A percentile compares a stretch with the other conserved stretches of the same genome.
phyloP scores from a whole-genome alignment of 2,797 vertebrate species.

The Semotilus atromaculatus region DNA sequence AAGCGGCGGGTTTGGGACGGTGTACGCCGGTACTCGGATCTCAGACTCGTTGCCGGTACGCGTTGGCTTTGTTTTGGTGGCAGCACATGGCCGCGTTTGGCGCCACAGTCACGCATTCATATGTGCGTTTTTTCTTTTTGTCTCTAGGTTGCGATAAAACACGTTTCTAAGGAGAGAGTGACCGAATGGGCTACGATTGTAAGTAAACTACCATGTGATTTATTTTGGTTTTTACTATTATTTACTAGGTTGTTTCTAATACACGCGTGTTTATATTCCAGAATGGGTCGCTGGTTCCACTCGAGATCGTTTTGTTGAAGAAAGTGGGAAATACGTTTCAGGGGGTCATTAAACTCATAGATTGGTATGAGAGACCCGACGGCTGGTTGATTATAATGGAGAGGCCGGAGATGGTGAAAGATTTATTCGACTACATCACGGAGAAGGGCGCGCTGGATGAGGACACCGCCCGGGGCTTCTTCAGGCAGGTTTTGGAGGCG shows the following conservation, averaged over 20 bases:
- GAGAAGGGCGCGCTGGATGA: slow-evolving; percentile 96
- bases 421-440: slow-evolving; percentile 97
- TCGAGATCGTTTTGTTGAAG: slow-evolving; percentile 93
- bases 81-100: slow-evolving; percentile 57
- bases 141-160: slow-evolving; percentile 91
- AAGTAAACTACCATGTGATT: slow-evolving; percentile 69
- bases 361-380: slow-evolving; percentile 94
- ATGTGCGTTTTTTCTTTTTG: not conserved
- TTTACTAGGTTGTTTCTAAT: not conserved
- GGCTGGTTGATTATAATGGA: slow-evolving; percentile 96
- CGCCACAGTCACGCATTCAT: slow-evolving; percentile 39
- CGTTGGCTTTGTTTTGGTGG: slow-evolving; percentile 57
- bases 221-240: not conserved
- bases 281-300: slow-evolving; percentile 89
- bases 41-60: slow-evolving; percentile 94
- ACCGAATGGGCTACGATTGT: slow-evolving; percentile 93
- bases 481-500: slow-evolving; percentile 93
- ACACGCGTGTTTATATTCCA: slow-evolving; percentile 56
- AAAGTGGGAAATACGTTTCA: slow-evolving; percentile 93
- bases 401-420: slow-evolving; percentile 92
- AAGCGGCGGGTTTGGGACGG: slow-evolving; percentile 94
- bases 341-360: slow-evolving; percentile 93
- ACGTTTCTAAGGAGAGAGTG: slow-evolving; percentile 91
- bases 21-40: slow-evolving; percentile 90
- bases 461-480: slow-evolving; percentile 89